Evolutionary conservation across 2,113 vertebrate genomes (phyloP), one percentile per base, ranked within the genome.

Genomic region (Microcebus jonahi): DNA sequence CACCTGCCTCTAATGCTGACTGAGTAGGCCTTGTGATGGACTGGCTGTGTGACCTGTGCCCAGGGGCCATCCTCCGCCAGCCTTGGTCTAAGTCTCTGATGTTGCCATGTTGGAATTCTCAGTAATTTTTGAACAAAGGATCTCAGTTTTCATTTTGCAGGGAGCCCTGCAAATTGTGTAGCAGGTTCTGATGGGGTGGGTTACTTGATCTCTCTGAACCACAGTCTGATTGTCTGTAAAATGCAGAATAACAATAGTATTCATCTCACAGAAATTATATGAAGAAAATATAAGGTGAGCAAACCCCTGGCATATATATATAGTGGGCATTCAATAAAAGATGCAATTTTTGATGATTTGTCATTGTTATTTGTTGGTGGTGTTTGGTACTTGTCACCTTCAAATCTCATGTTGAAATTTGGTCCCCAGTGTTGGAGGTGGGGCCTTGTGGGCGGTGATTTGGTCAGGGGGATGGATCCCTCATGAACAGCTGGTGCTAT

Each of bases 11-110:
- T 86, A 45, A 27, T 21, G 27, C 45, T 57, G 17, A 45, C 59
- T 0, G 21, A 36, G 0, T 0, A 59, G 42, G n/a, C 42, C 11
- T 1, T 9, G 4, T n/a, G 10, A 70, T 34, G 4, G 17, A 7
- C 34, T 2, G 2, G 21, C 20, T 76, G 15, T 59, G 29, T 8
- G 17, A 71, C 39, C 21, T 48, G 12, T 45, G 27, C 23, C 34
- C 13, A 21, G 31, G n/a, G 55, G 2, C 12, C 59, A 29, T 34
- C 13, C 7, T 50, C 18, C 31, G 18, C 0, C 3, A 21, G 1
- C 8, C 18, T n/a, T 45, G 5, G 18, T 21, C 55, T 83, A 73
- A 50, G 55, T 67, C 45, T 97, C n/a, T 14, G 13, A 11, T 63
- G 23, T 71, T 13, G 3, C 23, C 15, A 36, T 39, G 39, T 67